Base-by-base conservation (phyloP, 2,797 vertebrate genomes). In the Anguilla megastoma region DNA sequence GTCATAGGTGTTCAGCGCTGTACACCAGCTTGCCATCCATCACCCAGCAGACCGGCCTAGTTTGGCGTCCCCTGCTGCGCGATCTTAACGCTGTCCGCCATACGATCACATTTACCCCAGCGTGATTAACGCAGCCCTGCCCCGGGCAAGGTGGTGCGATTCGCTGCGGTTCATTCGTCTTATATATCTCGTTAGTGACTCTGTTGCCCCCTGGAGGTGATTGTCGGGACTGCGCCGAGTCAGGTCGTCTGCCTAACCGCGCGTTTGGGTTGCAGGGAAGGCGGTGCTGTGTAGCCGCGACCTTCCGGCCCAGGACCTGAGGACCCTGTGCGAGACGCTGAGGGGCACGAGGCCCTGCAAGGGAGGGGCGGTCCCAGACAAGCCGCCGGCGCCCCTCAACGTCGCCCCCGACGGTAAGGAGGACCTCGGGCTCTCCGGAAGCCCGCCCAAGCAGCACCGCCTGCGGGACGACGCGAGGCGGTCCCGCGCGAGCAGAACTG, bases 201-300 rank as follows among this genome's bases (percentile, higher is more conserved):
- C n/a, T 9, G 66, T 30, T 30, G n/a, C 9, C n/a, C 10, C 66
- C 9, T 10, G n/a, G 63, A 69, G 63, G 21, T 71, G 9, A 27
- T 71, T n/a, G 60, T n/a, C 1, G 60, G 60, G 24, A n/a, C 66
- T 30, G 66, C 66, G 5, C 66, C 3, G 66, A 30, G 9, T 16
- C 33, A 41, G 9, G 33, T 60, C 8, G 41, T 66, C 3, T 69
- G 60, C 16, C 48, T 60, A 24, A 30, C 16, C 33, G 58, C 41
- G 21, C 33, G 36, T 79, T 27, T 90, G 18, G 9, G 58, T 2
- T 87, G 41, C 92, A 99, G 99, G 98, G 58, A 99, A 99, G 92
- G 96, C 96, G 0, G 92, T 99, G 92, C 90, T 98, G 85, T 99
- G 98, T 92, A 99, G 98, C 92, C 96, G 96, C 89, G 97, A 98